Evolutionary conservation across 1,140 invertebrate genomes (phyloP), one percentile per base, ranked within the genome.

Genomic region (Zelostemma sp.): DNA sequence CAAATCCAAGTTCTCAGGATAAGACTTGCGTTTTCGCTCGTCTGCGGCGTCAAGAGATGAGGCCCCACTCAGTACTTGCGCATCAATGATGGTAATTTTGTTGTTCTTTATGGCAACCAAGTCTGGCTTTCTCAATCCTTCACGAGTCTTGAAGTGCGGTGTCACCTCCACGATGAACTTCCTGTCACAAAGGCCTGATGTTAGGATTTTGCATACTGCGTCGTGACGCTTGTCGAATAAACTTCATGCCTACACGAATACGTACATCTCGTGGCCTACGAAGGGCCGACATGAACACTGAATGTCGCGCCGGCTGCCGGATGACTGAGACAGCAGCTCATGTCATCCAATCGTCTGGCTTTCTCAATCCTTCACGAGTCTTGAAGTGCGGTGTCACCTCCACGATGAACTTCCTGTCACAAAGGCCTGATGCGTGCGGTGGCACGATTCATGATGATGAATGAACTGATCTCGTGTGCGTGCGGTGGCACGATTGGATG

Each of bases 401-500:
- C 75, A 61, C 74, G 3, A 12, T 33, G 8, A 28, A 72, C 4
- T 49, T 51, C 43, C 31, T 17, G 3, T 53, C 18, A 4, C 17
- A 19, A 1, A 75, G 18, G 8, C 12, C 35, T 1, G 2, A 6
- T 0, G 17, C n/a, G n/a, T n/a, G n/a, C n/a, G n/a, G n/a, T n/a
- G n/a, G n/a, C n/a, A n/a, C n/a, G n/a, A n/a, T n/a, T n/a, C n/a
- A n/a, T n/a, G n/a, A n/a, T n/a, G n/a, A n/a, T n/a, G n/a, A n/a
- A n/a, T n/a, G n/a, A n/a, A n/a, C n/a, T n/a, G n/a, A n/a, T n/a
- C n/a, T n/a, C n/a, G n/a, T n/a, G n/a, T 84, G 80, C 0, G 80
- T 80, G 19, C 80, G 48, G 18, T 61, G 62, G 57, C 82, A 86
- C 9, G 54, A 56, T 50, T 84, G 80, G 4, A 84, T 69, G 17